These are phyloP conservation scores for Lapara coniferarum DNA, from an alignment of 2,888 invertebrate genomes.

Conservation along the genomic window DNA sequence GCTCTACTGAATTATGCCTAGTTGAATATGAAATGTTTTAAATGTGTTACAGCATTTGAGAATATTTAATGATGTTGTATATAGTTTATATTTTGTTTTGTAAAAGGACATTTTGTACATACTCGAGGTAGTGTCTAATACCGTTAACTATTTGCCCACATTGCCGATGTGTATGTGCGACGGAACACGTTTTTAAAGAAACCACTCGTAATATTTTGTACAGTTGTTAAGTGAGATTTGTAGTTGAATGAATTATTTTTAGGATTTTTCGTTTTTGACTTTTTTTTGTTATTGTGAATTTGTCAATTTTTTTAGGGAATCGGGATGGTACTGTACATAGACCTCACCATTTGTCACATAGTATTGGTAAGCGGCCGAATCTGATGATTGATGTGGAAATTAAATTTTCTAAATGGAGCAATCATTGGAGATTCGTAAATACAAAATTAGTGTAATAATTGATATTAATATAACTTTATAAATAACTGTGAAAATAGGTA, in stretches of 20 bases:
- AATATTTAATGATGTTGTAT: slow-evolving; percentile 83
- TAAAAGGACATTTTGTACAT: slow-evolving; percentile 77
- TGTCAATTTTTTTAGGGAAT: slow-evolving; percentile 89
- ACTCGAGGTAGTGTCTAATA: slow-evolving; percentile 61
- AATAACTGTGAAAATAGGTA: slow-evolving; percentile 85
- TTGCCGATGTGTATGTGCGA: slow-evolving; percentile 59
- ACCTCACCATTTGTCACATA: slow-evolving; percentile 80
- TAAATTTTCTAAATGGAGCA: slow-evolving; percentile 82
- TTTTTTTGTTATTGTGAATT: slow-evolving; percentile 86
- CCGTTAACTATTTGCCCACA: slow-evolving; percentile 72
- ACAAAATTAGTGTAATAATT: slow-evolving; percentile 83
- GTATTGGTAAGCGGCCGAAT: slow-evolving; percentile 72
- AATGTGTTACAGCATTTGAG: slow-evolving; percentile 83
- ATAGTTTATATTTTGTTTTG: slow-evolving; percentile 83
- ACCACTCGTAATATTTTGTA: slow-evolving; percentile 81
- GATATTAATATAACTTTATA: slow-evolving; percentile 85
- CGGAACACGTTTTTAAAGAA: slow-evolving; percentile 75
- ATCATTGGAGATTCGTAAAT: slow-evolving; percentile 81
- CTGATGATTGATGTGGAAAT: slow-evolving; percentile 82
- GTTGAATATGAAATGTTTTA: slow-evolving; percentile 83
- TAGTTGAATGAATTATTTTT: slow-evolving; percentile 80
- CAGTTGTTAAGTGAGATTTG: slow-evolving; percentile 81
- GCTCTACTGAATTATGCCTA: slow-evolving; percentile 76
- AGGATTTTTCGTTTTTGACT: slow-evolving; percentile 76
- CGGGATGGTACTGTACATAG: slow-evolving; percentile 87